Percentiles rank a stretch among this genome's conserved stretches.
Conservation (phyloP, 2,797 vertebrate genomes). For the Phrynocephalus forsythii region DNA sequence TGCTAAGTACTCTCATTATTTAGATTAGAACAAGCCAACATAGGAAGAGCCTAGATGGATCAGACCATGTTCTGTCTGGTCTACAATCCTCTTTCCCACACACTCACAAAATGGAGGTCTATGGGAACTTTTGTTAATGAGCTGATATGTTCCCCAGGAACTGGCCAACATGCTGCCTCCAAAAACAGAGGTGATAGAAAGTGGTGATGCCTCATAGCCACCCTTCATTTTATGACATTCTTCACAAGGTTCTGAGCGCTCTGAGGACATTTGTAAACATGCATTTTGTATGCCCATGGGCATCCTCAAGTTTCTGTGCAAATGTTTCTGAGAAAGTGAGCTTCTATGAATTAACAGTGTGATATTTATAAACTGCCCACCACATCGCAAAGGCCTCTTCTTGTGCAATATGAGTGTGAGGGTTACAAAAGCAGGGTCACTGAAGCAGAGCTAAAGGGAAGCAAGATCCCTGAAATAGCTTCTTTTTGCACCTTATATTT, state of each 20-base stretch:
- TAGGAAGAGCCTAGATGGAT: neutral
- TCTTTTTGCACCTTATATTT: slow-evolving; percentile 35
- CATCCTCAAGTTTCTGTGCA: neutral
- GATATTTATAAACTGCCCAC: slow-evolving; percentile 53
- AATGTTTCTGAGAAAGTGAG: neutral
- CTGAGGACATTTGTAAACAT: neutral
- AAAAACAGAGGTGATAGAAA: neutral
- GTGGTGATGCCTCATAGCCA: neutral
- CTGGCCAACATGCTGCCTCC: neutral
- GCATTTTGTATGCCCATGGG: neutral
- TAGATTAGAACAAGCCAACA: too few relatives aligned
- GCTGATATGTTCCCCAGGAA: neutral
- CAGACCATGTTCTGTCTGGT: neutral
- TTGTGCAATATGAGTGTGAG: slow-evolving; percentile 42
- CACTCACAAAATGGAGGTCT: too few relatives aligned
- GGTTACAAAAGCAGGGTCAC: slow-evolving; percentile 57
- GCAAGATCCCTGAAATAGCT: slow-evolving; percentile 63
- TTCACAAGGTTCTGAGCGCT: slow-evolving; percentile 21
- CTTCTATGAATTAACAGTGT: slow-evolving; percentile 49
- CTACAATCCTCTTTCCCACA: neutral
- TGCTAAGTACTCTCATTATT: slow-evolving; percentile 44
- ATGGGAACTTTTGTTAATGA: neutral
- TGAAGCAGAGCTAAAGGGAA: slow-evolving; percentile 61
- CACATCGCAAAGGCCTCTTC: slow-evolving; percentile 27
- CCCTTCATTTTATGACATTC: neutral